phyloP scores from a whole-genome alignment of 2,888 invertebrate species.

The Mythimna impura region DNA sequence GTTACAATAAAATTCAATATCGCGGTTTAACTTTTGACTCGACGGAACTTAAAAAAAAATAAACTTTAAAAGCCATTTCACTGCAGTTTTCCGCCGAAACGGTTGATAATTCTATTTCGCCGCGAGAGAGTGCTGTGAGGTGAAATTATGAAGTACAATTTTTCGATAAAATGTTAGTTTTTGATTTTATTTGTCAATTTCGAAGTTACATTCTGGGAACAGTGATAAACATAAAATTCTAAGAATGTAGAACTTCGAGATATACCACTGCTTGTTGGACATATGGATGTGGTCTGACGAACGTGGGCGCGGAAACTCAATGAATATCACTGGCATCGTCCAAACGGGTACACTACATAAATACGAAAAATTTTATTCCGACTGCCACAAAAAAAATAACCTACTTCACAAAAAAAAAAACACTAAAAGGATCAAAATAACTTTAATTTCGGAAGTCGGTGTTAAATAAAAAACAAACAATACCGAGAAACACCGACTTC shows the following conservation, averaged over 20 bases:
- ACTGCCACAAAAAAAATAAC: too few relatives aligned
- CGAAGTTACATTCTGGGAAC: not conserved
- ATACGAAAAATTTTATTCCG: too few relatives aligned
- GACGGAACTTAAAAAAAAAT: slow-evolving; percentile 71
- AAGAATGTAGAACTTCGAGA: not conserved
- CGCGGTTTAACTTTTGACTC: slow-evolving; percentile 70
- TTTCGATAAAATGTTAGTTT: slow-evolving; percentile 52
- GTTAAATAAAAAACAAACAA: too few relatives aligned
- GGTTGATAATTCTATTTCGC: slow-evolving; percentile 80
- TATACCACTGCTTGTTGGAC: not conserved
- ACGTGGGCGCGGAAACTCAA: not conserved
- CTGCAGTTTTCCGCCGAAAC: slow-evolving; percentile 75
- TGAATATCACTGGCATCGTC: not conserved
- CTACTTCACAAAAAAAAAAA: too few relatives aligned
- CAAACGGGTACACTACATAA: too few relatives aligned
- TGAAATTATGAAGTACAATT: slow-evolving; percentile 68
- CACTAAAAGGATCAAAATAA: too few relatives aligned
- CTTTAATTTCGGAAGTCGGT: too few relatives aligned
- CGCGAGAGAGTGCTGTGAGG: slow-evolving; percentile 71
- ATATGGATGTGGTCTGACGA: not conserved
- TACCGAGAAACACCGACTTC: too few relatives aligned
- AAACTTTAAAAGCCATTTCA: slow-evolving; percentile 77
- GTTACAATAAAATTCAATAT: slow-evolving; percentile 70
- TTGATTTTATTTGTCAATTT: slow-evolving; percentile 55
- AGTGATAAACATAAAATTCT: not conserved